phyloP scores from a whole-genome alignment of 2,113 vertebrate species.

The Odontesthes bonariensis region DNA sequence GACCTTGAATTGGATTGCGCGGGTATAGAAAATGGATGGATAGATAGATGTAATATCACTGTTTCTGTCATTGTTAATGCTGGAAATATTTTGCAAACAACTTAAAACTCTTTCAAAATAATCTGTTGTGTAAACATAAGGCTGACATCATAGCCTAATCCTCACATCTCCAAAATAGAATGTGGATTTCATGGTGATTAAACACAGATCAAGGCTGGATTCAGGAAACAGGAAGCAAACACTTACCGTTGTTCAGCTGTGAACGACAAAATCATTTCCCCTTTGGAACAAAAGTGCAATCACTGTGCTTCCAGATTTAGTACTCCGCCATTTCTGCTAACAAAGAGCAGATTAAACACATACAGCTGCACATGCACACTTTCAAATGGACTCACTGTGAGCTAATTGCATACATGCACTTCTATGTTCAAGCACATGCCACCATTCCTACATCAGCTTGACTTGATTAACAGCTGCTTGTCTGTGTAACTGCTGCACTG shows the following conservation, averaged over 20 bases:
- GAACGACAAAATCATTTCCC: slow-evolving; percentile 57
- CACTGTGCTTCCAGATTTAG: slow-evolving; percentile 40
- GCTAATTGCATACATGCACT: slow-evolving; percentile 56
- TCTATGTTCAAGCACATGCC: slow-evolving; percentile 35
- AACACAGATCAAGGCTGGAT: slow-evolving; percentile 53
- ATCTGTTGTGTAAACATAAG: slow-evolving; percentile 48
- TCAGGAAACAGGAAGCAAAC: slow-evolving; percentile 68
- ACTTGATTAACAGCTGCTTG: slow-evolving; percentile 62
- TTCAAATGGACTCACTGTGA: slow-evolving; percentile 23
- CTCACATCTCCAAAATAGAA: slow-evolving; percentile 49
- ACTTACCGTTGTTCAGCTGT: slow-evolving; percentile 42
- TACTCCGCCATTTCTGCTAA: slow-evolving; percentile 33
- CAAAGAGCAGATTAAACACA: slow-evolving; percentile 60
- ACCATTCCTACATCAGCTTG: slow-evolving; percentile 56
- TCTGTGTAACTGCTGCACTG: slow-evolving; percentile 44
- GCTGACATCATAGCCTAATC: slow-evolving; percentile 46
- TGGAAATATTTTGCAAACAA: slow-evolving; percentile 54
- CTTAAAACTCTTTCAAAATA: slow-evolving; percentile 39
- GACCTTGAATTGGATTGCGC: too few relatives aligned
- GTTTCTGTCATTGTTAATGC: slow-evolving; percentile 35
- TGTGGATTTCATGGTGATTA: slow-evolving; percentile 37
- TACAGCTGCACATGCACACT: slow-evolving; percentile 19
- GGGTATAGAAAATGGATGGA: too few relatives aligned
- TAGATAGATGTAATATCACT: neutral
- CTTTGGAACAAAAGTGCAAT: slow-evolving; percentile 52